A percentile compares a stretch with the other conserved stretches of the same genome.
These are phyloP conservation scores for Melanostoma mellinum DNA, from an alignment of 2,888 invertebrate genomes.

Conservation along the genomic window DNA sequence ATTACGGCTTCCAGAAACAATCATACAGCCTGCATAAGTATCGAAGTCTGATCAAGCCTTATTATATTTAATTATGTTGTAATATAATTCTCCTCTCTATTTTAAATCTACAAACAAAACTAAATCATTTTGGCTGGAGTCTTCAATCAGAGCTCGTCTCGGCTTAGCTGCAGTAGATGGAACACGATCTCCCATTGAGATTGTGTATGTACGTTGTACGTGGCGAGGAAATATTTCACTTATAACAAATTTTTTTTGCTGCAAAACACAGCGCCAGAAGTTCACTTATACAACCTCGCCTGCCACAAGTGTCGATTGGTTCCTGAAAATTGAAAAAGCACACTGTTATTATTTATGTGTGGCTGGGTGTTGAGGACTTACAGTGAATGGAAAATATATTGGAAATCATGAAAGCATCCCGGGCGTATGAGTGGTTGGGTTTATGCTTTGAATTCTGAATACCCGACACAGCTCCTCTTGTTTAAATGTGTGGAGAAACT, in stretches of 20 bases:
- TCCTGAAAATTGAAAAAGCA: slow-evolving; percentile 77
- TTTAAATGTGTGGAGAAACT: no score
- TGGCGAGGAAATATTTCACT: slow-evolving; percentile 87
- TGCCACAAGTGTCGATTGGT: slow-evolving; percentile 84
- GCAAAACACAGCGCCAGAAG: slow-evolving; percentile 92
- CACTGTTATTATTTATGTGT: background rate
- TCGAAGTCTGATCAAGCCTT: no score
- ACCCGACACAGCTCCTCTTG: no score
- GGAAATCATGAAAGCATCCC: slow-evolving; percentile 99
- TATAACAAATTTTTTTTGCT: slow-evolving; percentile 97
- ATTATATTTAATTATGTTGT: no score
- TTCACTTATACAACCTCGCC: slow-evolving; percentile 89
- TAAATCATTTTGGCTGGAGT: slow-evolving; percentile 58
- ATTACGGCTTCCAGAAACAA: no score
- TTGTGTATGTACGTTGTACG: slow-evolving; percentile 78
- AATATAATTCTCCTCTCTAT: no score
- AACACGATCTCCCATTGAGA: slow-evolving; percentile 77
- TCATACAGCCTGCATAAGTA: no score
- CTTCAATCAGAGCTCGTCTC: background rate
- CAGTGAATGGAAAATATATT: slow-evolving; percentile 94
- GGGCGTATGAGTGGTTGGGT: slow-evolving; percentile 92
- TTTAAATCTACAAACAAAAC: slow-evolving; percentile 44
- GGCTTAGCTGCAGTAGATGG: slow-evolving; percentile 76
- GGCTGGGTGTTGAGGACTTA: slow-evolving; percentile 79
- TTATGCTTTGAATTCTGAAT: no score